A percentile compares a stretch with the other conserved stretches of the same genome.
phyloP scores from a whole-genome alignment of 2,797 vertebrate species.

The Merluccius polli region DNA sequence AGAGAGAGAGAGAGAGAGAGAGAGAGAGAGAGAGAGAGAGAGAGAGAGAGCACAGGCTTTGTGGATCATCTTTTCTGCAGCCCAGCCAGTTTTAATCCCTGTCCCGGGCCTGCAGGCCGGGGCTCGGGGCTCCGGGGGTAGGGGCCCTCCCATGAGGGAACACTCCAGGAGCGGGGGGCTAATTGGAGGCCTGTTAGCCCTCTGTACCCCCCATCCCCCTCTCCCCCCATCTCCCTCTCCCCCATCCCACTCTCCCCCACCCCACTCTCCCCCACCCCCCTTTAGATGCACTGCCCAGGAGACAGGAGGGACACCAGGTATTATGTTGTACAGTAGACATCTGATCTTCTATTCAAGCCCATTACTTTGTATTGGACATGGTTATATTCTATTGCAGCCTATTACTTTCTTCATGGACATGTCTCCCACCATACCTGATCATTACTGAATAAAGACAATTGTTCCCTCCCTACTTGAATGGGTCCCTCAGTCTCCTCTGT shows the following conservation, averaged over 20 bases:
- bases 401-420: too few relatives aligned
- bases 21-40: neutral
- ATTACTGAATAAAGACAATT: too few relatives aligned
- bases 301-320: neutral
- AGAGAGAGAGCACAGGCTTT: conserved; percentile 18
- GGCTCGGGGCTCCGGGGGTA: conserved; percentile 31
- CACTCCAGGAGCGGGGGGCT: conserved; percentile 43
- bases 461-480: too few relatives aligned
- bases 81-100: conserved; percentile 55
- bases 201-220: neutral
- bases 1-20: neutral
- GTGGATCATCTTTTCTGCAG: conserved; percentile 45
- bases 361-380: too few relatives aligned
- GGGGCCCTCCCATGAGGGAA: conserved; percentile 29
- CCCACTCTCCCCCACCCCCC: too few relatives aligned
- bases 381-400: too few relatives aligned
- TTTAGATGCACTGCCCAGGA: neutral
- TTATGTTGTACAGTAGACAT: neutral
- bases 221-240: neutral
- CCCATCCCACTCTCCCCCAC: too few relatives aligned
- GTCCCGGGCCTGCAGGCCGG: conserved; percentile 24
- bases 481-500: too few relatives aligned
- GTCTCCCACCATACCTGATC: too few relatives aligned
- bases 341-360: neutral
- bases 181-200: conserved; percentile 50